phyloP scores from a whole-genome alignment of 2,113 vertebrate species.

The Ceyx cyanopectus region DNA sequence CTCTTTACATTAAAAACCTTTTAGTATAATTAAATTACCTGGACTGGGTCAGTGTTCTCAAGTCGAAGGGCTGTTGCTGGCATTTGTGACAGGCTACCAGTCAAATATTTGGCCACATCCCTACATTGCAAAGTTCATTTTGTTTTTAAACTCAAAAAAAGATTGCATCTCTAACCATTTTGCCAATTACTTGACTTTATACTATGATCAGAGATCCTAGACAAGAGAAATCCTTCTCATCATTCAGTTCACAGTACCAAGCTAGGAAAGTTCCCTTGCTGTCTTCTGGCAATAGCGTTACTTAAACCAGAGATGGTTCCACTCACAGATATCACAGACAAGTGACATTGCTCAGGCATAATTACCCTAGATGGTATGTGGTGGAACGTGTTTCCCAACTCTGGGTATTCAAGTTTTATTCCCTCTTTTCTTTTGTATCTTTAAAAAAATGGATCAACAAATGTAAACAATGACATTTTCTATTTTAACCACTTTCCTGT shows the following conservation, averaged over 20 bases:
- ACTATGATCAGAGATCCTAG: neutral
- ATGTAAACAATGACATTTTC: neutral
- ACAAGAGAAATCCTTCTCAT: neutral
- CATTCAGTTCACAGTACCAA: neutral
- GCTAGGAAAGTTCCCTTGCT: neutral
- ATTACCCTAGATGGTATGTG: slow-evolving; percentile 10
- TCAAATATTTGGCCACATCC: neutral
- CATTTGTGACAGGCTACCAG: neutral
- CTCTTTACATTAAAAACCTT: neutral
- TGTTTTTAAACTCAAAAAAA: neutral
- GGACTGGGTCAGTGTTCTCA: neutral
- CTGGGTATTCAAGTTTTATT: neutral
- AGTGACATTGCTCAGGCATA: slow-evolving; percentile 10
- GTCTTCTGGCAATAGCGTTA: neutral
- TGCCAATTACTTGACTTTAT: neutral
- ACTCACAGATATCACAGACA: neutral
- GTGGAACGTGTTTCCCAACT: neutral
- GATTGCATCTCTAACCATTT: neutral
- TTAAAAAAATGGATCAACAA: neutral
- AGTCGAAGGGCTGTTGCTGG: neutral
- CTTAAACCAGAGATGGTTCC: neutral
- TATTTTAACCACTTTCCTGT: rapidly evolving
- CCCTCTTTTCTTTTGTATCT: neutral
- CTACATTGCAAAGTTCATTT: neutral
- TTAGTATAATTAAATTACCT: neutral